phyloP scores from a whole-genome alignment of 35 echinoderm and acorn worm genomes.

The Heliocidaris tuberculata region DNA sequence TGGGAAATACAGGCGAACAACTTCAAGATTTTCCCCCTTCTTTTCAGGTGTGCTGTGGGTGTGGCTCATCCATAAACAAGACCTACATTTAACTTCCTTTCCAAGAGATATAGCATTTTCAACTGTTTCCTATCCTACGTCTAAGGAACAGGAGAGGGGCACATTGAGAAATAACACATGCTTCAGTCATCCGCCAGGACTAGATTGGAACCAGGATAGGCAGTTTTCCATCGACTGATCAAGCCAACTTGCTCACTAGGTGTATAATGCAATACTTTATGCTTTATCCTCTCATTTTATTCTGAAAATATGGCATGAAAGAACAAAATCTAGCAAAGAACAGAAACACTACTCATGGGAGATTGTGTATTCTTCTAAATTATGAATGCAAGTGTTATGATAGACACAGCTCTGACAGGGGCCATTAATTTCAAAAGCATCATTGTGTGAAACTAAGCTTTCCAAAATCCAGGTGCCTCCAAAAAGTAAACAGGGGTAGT shows the following conservation, averaged over 20 bases:
- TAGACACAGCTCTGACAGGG: background rate
- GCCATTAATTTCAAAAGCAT: background rate
- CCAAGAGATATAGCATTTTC: too few relatives aligned
- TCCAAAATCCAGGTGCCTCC: background rate
- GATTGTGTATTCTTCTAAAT: background rate
- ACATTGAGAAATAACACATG: too few relatives aligned
- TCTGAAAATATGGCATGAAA: too few relatives aligned
- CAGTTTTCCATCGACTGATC: too few relatives aligned
- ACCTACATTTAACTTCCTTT: background rate
- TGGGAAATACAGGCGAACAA: background rate
- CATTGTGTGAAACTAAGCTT: background rate
- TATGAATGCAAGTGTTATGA: background rate
- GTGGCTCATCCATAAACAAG: background rate
- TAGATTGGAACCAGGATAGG: too few relatives aligned
- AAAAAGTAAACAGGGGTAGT: background rate
- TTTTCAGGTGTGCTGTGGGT: background rate
- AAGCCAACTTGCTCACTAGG: too few relatives aligned
- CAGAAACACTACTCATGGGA: background rate
- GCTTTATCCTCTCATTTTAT: too few relatives aligned
- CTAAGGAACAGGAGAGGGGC: too few relatives aligned
- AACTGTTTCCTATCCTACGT: too few relatives aligned
- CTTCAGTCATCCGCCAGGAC: too few relatives aligned
- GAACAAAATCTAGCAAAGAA: background rate
- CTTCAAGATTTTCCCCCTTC: background rate
- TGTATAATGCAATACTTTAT: too few relatives aligned